Conservation (phyloP, 1,140 invertebrate genomes). For the Neotoxoptera formosana region DNA sequence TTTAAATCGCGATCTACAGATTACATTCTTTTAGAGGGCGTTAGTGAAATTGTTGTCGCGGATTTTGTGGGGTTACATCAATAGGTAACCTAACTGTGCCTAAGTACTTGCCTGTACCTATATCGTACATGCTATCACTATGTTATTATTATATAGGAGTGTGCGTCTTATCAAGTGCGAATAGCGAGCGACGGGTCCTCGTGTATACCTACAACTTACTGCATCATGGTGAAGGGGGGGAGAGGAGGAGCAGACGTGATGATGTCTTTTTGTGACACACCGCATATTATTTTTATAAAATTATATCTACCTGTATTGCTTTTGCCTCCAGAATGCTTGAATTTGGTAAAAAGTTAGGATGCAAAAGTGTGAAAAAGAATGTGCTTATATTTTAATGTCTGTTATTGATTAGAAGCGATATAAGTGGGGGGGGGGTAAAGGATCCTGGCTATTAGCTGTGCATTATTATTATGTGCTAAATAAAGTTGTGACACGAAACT, state of each 20-base stretch:
- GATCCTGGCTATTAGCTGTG: too few relatives aligned
- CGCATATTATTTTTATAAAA: not conserved
- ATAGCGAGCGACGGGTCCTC: not conserved
- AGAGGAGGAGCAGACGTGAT: too few relatives aligned
- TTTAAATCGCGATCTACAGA: not conserved
- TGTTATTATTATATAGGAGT: not conserved
- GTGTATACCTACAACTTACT: not conserved
- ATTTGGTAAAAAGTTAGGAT: too few relatives aligned
- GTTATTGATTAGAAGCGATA: too few relatives aligned
- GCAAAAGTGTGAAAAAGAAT: too few relatives aligned
- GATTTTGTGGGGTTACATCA: not conserved
- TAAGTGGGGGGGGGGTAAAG: too few relatives aligned
- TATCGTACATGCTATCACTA: too few relatives aligned
- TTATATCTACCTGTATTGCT: not conserved
- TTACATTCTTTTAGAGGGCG: not conserved
- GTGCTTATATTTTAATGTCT: too few relatives aligned
- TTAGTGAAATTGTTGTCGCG: not conserved
- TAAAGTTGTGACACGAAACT: too few relatives aligned
- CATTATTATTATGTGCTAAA: too few relatives aligned
- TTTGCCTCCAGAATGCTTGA: too few relatives aligned
- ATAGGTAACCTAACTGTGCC: too few relatives aligned
- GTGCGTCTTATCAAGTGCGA: not conserved
- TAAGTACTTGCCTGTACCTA: not conserved
- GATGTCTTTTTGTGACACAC: not conserved
- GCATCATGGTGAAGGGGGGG: not conserved